A percentile compares a stretch with the other conserved stretches of the same genome.
Conservation (phyloP, 2,888 invertebrate species). For the Notodonta dromedarius region DNA sequence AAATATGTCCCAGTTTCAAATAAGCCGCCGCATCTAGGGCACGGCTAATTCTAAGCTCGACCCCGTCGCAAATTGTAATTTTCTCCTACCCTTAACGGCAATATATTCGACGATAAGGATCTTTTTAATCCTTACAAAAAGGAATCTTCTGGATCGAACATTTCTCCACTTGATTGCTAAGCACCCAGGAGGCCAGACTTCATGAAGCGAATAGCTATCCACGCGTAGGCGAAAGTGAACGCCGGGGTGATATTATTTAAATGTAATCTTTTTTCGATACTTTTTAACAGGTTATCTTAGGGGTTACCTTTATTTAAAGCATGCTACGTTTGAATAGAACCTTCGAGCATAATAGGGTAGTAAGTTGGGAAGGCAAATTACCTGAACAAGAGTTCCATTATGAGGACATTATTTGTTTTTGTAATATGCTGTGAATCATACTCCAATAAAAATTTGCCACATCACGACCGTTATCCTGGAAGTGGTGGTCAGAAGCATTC, state of each 20-base stretch:
- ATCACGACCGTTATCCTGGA: too few species aligned
- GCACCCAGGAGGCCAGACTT: conserved; percentile 80
- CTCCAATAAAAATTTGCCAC: too few species aligned
- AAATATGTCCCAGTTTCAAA: conserved; percentile 29
- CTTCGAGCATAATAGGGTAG: not conserved
- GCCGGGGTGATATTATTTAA: conserved; percentile 82
- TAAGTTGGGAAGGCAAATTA: not conserved
- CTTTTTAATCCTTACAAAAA: conserved; percentile 76
- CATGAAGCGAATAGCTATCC: conserved; percentile 76
- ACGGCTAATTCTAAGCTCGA: conserved; percentile 65
- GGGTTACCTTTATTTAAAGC: conserved; percentile 33
- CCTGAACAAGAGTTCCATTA: too few species aligned
- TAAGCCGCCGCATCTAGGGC: conserved; percentile 43
- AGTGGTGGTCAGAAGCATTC: too few species aligned
- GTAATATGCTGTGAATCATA: too few species aligned
- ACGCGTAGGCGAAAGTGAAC: conserved; percentile 78
- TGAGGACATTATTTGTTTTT: too few species aligned
- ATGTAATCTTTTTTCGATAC: conserved; percentile 83
- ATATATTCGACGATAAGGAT: conserved; percentile 76
- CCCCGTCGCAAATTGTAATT: conserved; percentile 78
- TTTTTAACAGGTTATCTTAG: conserved; percentile 62
- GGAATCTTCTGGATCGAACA: conserved; percentile 72
- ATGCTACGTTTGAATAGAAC: conserved; percentile 21
- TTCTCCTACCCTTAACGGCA: conserved; percentile 69
- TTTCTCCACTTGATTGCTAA: conserved; percentile 76